Evolutionary conservation across 2,888 invertebrate species (phyloP).

Genomic region (Pandemis heparana): DNA sequence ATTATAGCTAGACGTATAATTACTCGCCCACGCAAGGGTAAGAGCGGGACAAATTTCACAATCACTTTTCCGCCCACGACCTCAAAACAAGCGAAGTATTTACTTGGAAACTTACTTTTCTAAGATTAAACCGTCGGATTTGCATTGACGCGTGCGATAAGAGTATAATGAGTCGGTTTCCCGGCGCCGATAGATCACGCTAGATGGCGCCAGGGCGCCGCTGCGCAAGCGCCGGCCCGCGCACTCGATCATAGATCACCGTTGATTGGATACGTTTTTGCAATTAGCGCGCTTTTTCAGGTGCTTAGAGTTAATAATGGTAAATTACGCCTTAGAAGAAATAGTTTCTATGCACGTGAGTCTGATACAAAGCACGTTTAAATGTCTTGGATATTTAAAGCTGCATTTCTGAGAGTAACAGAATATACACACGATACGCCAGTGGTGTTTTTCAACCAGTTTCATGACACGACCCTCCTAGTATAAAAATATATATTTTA

Average conservation of each 20-base stretch:
- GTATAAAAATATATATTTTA: no score
- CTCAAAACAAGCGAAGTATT: slow-evolving; percentile 68
- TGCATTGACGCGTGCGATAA: slow-evolving; percentile 74
- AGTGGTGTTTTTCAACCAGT: no score
- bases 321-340: background rate
- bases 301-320: slow-evolving; percentile 11
- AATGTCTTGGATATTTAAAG: background rate
- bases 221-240: slow-evolving; percentile 63
- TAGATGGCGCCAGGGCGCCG: slow-evolving; percentile 76
- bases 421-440: no score
- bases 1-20: slow-evolving; percentile 75
- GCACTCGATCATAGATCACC: slow-evolving; percentile 51
- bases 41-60: slow-evolving; percentile 78
- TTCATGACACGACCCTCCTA: no score
- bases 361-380: background rate
- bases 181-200: slow-evolving; percentile 75
- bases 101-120: slow-evolving; percentile 65
- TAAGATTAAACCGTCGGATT: slow-evolving; percentile 72
- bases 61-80: slow-evolving; percentile 64
- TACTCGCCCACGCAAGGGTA: slow-evolving; percentile 74
- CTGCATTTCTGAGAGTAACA: no score
- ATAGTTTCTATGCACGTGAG: background rate
- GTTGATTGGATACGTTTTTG: slow-evolving; percentile 45
- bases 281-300: slow-evolving; percentile 41
- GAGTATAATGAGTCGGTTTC: slow-evolving; percentile 66